Percentiles rank a stretch among this genome's conserved stretches.
These are phyloP conservation scores for Erebia epiphron DNA, from an alignment of 2,888 invertebrate genomes.

Conservation along the genomic window DNA sequence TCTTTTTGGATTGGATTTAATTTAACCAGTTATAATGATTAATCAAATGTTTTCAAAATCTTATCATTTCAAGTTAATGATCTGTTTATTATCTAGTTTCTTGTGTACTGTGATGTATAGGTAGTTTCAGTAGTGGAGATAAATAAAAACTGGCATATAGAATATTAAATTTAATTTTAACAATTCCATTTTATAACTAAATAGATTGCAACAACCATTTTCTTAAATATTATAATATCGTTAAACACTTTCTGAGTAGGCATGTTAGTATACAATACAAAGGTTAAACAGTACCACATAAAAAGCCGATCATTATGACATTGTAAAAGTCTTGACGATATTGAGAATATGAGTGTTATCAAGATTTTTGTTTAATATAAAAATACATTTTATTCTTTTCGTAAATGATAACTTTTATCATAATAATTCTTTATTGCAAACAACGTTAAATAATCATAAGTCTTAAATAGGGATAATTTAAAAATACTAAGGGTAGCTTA, in stretches of 20 bases:
- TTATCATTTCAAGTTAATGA: too few relatives aligned
- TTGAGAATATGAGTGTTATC: constrained; percentile 7
- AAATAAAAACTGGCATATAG: constrained; percentile 50
- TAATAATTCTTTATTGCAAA: not conserved
- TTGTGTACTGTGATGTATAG: too few relatives aligned
- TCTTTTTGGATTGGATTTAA: too few relatives aligned
- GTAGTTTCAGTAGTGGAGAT: not conserved
- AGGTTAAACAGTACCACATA: constrained; percentile 4
- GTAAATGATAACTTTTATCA: not conserved
- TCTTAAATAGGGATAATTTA: too few relatives aligned
- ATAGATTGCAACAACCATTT: constrained; percentile 68
- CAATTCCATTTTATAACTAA: constrained; percentile 67
- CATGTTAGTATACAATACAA: constrained; percentile 32
- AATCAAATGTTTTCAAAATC: too few relatives aligned
- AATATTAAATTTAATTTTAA: constrained; percentile 75
- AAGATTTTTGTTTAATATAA: constrained; percentile 16
- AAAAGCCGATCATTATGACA: constrained; percentile 8
- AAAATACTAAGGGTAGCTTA: too few relatives aligned
- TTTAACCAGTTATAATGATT: too few relatives aligned
- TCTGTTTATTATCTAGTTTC: not conserved
- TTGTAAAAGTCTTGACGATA: not conserved
- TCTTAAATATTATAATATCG: constrained; percentile 49
- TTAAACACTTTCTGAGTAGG: constrained; percentile 40
- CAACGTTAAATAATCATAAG: too few relatives aligned
- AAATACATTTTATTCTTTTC: constrained; percentile 17